Conservation (phyloP, 2,888 invertebrate species). For the Strigamia transsilvanica region DNA sequence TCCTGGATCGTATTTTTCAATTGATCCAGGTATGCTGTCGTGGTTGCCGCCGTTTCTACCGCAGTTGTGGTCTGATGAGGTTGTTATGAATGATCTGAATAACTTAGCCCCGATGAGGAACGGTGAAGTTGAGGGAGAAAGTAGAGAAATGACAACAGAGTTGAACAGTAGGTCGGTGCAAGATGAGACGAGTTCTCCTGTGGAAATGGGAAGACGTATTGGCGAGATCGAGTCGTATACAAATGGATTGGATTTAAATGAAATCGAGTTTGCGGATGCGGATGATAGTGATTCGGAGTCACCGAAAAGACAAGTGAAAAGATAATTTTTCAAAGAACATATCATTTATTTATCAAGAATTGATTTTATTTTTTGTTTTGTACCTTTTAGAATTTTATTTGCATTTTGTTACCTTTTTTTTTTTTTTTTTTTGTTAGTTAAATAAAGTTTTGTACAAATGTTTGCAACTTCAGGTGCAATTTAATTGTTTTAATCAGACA, state of each 20-base stretch:
- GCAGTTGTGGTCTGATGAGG: conserved; percentile 54
- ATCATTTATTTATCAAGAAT: too few relatives aligned
- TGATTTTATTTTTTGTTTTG: too few relatives aligned
- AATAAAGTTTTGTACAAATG: too few relatives aligned
- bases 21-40: conserved; percentile 57
- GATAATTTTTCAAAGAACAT: neutral
- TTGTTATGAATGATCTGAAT: neutral
- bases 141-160: neutral
- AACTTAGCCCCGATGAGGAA: neutral
- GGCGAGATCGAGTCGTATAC: neutral
- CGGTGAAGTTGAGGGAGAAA: neutral
- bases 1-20: conserved; percentile 59
- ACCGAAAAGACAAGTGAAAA: conserved; percentile 26
- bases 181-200: neutral
- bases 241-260: neutral
- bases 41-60: conserved; percentile 59
- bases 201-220: neutral
- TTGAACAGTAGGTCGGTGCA: neutral
- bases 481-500: too few relatives aligned
- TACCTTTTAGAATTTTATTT: too few relatives aligned
- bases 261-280: conserved; percentile 18
- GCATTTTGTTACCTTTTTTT: too few relatives aligned
- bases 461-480: too few relatives aligned
- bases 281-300: conserved; percentile 48
- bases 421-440: too few relatives aligned